Base-by-base conservation (phyloP, 2,888 invertebrate species). In the Panopea generosa region DNA sequence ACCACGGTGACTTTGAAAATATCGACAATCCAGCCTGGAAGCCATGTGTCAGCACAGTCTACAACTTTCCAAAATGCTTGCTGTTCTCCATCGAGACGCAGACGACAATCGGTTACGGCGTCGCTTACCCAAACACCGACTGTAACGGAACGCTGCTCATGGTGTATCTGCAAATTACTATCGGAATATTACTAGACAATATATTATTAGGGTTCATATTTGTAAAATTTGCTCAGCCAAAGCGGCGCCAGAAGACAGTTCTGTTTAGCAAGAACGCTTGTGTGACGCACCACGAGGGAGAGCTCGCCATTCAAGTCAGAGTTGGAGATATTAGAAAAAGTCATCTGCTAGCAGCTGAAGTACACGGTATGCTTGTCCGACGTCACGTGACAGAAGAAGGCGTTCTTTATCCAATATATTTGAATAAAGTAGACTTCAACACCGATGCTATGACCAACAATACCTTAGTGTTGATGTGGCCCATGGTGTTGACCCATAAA, bases 21-120 rank as follows among this genome's bases (percentile, higher is more conserved):
- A 61, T 77, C 11, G 60, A 82, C 47, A 85, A 89, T 16, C 74
- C 83, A 0, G 73, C 84, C 40, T 91, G 92, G 91, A 84, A 84
- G 38, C 92, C 92, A 2, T 94, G 94, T 77, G 89, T 94, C 75
- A 95, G 95, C 59, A 96, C 96, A 85, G 96, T 99, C 79, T 95
- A 95, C 87, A 95, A 96, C 65, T 98, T 98, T 92, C 96, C 97
- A 65, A 96, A 98, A 62, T 97, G 98, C 89, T 97, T 99, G 92
- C 94, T 99, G 38, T 99, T 98, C 94, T 98, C 98, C 82, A 96
- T 99, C 33, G 99, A 99, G 94, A 98, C 98, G 1, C 98, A 99
- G 92, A 97, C 98, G 92, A 98, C 98, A 7, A 98, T 98, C 84
- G 98, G 97, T 45, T 97, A 97, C 90, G 97, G 97, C 1, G 95